Percentiles rank a stretch among this genome's conserved stretches.
Evolutionary conservation across 2,888 invertebrate species (phyloP).

Genomic region (Drosophila pseudotakahashii): DNA sequence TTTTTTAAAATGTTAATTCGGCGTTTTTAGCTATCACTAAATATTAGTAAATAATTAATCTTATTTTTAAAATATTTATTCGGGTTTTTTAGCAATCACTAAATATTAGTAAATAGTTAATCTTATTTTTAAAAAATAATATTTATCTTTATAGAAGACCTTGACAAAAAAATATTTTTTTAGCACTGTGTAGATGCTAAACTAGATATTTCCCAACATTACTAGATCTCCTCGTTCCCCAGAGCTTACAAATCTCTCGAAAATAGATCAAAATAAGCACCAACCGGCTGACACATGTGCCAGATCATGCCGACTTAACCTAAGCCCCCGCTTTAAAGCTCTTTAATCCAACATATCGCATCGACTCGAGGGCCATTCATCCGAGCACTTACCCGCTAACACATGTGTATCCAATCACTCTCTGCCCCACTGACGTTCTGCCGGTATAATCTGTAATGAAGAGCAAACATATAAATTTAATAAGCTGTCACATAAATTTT

Average conservation of each 20-base stretch:
- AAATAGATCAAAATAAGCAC: constrained; percentile 17
- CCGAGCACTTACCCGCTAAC: constrained; percentile 42
- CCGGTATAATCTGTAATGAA: constrained; percentile 66
- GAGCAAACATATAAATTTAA: constrained; percentile 75
- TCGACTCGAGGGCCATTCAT: constrained; percentile 8
- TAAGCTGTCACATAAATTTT: constrained; percentile 73
- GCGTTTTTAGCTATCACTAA: background rate
- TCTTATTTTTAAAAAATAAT: too few species aligned
- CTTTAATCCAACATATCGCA: constrained; percentile 27
- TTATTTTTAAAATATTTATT: too few species aligned
- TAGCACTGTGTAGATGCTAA: too few species aligned
- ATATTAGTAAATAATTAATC: too few species aligned
- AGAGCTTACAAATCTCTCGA: background rate
- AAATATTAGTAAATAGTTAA: too few species aligned
- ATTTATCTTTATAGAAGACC: too few species aligned
- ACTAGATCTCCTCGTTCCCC: background rate
- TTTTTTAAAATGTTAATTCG: background rate
- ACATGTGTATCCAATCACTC: constrained; percentile 64
- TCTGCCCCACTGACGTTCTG: constrained; percentile 15
- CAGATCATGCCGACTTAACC: constrained; percentile 37
- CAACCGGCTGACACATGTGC: constrained; percentile 33
- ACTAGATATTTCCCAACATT: background rate
- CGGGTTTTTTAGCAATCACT: too few species aligned
- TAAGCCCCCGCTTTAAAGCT: constrained; percentile 36
- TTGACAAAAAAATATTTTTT: too few species aligned